Conservation (phyloP, 2,113 vertebrate species). For the Dromiciops gliroides region DNA sequence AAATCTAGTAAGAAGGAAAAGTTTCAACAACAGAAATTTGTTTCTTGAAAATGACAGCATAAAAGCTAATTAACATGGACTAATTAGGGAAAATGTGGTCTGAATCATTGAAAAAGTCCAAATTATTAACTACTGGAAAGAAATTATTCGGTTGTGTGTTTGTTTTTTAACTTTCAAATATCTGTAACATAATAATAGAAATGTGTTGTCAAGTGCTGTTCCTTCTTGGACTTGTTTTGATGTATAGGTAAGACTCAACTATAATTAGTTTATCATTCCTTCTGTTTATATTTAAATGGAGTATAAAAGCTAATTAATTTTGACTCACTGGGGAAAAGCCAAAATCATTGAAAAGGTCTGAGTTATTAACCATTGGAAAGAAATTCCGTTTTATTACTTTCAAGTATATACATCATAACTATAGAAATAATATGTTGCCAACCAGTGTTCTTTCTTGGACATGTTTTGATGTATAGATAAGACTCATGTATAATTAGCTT, state of each 20-base stretch:
- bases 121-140: background rate
- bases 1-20: background rate
- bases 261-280: too few species aligned
- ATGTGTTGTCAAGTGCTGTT: background rate
- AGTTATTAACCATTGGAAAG: too few species aligned
- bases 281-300: background rate
- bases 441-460: background rate
- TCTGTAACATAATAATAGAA: accelerated
- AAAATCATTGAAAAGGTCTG: too few species aligned
- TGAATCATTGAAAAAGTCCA: background rate
- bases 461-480: background rate
- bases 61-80: background rate
- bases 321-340: background rate
- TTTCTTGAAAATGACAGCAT: background rate
- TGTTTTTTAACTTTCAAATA: background rate
- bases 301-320: background rate
- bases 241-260: background rate
- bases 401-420: too few species aligned
- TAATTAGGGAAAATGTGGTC: background rate
- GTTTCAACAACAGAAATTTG: background rate
- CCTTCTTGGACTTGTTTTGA: background rate
- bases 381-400: background rate
- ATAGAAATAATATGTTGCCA: background rate
- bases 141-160: background rate
- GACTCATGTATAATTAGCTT: background rate